These are phyloP conservation scores for Ondatra zibethicus DNA, from an alignment of 2,113 vertebrate genomes.

Conservation along the genomic window DNA sequence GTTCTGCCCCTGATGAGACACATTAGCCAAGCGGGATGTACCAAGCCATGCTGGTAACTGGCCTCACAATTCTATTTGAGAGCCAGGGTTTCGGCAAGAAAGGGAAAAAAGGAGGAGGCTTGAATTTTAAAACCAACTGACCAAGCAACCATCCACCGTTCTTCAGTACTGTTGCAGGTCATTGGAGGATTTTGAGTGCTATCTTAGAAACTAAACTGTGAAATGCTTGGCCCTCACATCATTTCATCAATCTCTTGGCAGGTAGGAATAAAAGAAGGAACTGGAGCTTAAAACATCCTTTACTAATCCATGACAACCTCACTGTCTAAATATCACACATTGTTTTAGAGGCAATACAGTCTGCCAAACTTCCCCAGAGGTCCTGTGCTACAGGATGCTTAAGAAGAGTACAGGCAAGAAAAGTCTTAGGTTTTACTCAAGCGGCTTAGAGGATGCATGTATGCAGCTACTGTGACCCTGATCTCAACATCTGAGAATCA, in stretches of 20 bases:
- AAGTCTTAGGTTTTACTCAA: background rate
- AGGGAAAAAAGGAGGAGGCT: background rate
- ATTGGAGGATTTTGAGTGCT: background rate
- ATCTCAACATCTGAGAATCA: background rate
- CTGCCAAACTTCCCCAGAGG: background rate
- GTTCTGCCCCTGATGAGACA: background rate
- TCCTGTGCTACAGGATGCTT: background rate
- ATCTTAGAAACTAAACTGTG: background rate
- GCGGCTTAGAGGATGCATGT: too few species aligned
- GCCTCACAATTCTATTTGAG: background rate
- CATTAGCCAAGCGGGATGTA: accelerated
- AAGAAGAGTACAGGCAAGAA: background rate
- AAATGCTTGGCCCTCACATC: background rate
- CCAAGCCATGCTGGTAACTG: background rate
- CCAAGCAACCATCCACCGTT: background rate
- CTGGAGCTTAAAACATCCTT: background rate
- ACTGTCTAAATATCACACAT: background rate
- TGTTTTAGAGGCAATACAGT: background rate
- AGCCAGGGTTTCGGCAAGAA: background rate
- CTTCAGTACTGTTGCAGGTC: background rate
- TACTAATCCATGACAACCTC: background rate
- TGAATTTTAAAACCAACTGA: background rate
- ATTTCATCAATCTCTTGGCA: background rate
- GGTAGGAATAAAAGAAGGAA: background rate
- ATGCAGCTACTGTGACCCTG: accelerated